Evolutionary conservation across 2,888 invertebrate genomes (phyloP), one percentile per base, ranked within the genome.

Genomic region (Athalia rosae): DNA sequence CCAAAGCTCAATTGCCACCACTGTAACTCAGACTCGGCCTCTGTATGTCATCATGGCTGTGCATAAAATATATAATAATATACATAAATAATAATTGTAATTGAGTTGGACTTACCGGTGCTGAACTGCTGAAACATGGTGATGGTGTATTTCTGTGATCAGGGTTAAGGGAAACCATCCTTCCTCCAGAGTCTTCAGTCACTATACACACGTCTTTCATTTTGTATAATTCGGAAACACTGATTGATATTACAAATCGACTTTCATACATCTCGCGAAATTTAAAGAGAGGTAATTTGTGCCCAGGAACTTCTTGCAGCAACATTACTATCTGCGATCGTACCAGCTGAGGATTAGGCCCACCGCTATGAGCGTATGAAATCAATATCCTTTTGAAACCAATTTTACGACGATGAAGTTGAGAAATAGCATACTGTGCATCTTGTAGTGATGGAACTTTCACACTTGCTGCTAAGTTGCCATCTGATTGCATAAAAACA

Each of bases 231-330:
- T 95, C 95, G 0, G 94, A 94, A 0, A 95, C 93, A 9, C 94
- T 94, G 4, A 95, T 91, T 0, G 95, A 94, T 80, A 94, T 94
- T 88, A 95, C 94, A 86, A 94, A 95, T 7, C 96, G 93, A 83
- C 94, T 94, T 82, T 97, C 96, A 87, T 95, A 95, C 79, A 96
- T 92, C 87, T 97, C 96, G 69, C 97, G 93, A 81, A 98, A 93
- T 85, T 95, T 94, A 83, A 96, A 94, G 0, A 97, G 91, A 0
- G 97, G 96, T 82, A 97, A 91, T 76, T 93, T 92, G 85, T 94
- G 92, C 3, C 93, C 93, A 43, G 95, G 95, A 59, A 95, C 95
- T 86, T 96, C 96, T 87, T 94, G 90, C 15, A 97, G 91, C 58
- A 97, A 91, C 78, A 94, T 93, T 0, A 95, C 92, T 2, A 96